Evolutionary conservation across 1,140 invertebrate species (phyloP).

Genomic region (Zaprionus nigranus): DNA sequence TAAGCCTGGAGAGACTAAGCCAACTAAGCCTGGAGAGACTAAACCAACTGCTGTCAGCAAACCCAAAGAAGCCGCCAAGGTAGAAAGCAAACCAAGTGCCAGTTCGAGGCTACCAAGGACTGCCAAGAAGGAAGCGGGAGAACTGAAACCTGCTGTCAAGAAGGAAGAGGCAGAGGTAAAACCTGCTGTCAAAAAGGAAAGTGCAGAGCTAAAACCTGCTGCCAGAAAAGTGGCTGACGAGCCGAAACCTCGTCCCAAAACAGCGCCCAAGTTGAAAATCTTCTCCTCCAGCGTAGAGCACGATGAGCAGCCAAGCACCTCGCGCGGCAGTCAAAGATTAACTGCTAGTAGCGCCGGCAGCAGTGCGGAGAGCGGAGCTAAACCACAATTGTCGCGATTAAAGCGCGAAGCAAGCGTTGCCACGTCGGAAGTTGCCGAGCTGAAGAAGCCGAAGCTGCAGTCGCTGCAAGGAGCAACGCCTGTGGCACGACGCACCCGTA

Average conservation of each 20-base stretch:
- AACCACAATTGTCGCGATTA: conserved; percentile 37
- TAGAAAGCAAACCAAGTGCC: neutral
- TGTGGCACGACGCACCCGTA: conserved; percentile 65
- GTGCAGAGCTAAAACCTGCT: neutral
- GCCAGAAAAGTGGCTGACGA: conserved; percentile 18
- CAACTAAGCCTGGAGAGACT: neutral
- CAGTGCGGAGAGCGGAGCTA: conserved; percentile 23
- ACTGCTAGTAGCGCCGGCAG: neutral
- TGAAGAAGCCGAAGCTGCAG: conserved; percentile 42
- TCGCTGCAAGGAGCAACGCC: conserved; percentile 32
- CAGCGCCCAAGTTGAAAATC: conserved; percentile 16
- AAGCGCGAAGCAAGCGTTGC: conserved; percentile 36
- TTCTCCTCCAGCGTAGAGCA: neutral
- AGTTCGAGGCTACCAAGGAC: conserved; percentile 1
- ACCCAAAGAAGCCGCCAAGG: neutral
- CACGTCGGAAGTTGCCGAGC: neutral
- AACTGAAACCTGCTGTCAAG: neutral
- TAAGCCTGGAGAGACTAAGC: neutral
- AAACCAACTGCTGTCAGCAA: neutral
- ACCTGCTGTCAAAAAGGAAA: conserved; percentile 16
- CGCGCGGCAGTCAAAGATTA: conserved; percentile 13
- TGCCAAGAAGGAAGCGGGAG: too few species aligned
- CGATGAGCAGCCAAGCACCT: conserved; percentile 45
- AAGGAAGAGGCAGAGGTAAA: neutral
- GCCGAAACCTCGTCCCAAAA: neutral